These are phyloP conservation scores for Papilio gigon DNA, from an alignment of 2,888 invertebrate species.

Conservation along the genomic window DNA sequence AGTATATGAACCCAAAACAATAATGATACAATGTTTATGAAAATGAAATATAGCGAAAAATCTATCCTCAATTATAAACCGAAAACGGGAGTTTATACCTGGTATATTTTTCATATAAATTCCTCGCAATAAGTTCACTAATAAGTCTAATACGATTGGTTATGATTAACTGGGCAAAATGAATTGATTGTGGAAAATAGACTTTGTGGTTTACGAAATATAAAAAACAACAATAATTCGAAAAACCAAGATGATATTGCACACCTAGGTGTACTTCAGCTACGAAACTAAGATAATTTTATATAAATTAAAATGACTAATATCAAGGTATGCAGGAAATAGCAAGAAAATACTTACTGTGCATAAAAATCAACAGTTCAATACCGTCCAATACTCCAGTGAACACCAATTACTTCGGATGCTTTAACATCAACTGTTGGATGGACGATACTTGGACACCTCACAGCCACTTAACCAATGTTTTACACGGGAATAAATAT, in stretches of 20 bases:
- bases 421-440: conserved; percentile 50
- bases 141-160: neutral
- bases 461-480: conserved; percentile 52
- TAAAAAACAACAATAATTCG: neutral
- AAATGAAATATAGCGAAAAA: neutral
- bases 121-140: neutral
- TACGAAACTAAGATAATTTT: conserved; percentile 25
- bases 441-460: conserved; percentile 54
- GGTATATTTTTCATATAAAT: neutral
- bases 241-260: neutral
- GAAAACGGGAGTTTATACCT: neutral
- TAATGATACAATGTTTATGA: neutral
- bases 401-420: conserved; percentile 52
- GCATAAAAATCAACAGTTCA: conserved; percentile 66
- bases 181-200: neutral
- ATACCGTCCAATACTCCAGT: conserved; percentile 55
- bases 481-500: conserved; percentile 41
- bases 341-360: conserved; percentile 66
- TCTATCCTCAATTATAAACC: no score
- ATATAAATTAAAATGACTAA: conserved; percentile 10
- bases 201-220: neutral
- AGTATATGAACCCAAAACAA: neutral
- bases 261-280: neutral
- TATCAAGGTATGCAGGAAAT: conserved; percentile 44
- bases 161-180: neutral